Evolutionary conservation across 2,888 invertebrate species (phyloP).

Genomic region (Pseudolycoriella hygida): DNA sequence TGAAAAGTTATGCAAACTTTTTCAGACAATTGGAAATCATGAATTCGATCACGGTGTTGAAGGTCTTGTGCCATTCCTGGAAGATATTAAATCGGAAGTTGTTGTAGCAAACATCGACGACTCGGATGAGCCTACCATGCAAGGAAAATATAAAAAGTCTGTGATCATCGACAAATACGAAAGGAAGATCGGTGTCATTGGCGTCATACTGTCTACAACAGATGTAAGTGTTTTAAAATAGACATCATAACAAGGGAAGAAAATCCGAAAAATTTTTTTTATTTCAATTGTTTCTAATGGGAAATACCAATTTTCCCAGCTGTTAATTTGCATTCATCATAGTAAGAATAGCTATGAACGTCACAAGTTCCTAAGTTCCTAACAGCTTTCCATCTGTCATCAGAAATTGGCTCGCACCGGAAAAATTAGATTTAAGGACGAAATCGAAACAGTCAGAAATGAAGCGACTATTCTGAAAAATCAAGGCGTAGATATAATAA

Average conservation of each 20-base stretch:
- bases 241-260: no score
- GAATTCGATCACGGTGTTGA: constrained; percentile 65
- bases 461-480: constrained; percentile 45
- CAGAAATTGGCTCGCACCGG: constrained; percentile 52
- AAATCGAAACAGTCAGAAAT: constrained; percentile 42
- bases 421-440: constrained; percentile 48
- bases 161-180: constrained; percentile 41
- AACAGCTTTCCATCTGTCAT: no score
- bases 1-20: constrained; percentile 3
- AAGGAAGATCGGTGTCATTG: constrained; percentile 58
- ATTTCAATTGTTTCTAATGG: no score
- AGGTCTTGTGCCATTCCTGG: constrained; percentile 53
- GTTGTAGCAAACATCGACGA: constrained; percentile 62
- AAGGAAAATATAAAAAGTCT: constrained; percentile 43
- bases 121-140: constrained; percentile 42
- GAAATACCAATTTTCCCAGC: no score
- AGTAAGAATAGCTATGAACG: no score
- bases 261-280: no score
- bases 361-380: no score
- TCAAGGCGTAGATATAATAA: constrained; percentile 54
- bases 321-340: no score
- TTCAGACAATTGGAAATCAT: constrained; percentile 67
- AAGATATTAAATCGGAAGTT: constrained; percentile 42
- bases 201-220: constrained; percentile 51
- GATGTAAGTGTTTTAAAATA: constrained; percentile 36